Base-by-base conservation (phyloP, 2,113 vertebrate genomes). In the Lepus timidus region DNA sequence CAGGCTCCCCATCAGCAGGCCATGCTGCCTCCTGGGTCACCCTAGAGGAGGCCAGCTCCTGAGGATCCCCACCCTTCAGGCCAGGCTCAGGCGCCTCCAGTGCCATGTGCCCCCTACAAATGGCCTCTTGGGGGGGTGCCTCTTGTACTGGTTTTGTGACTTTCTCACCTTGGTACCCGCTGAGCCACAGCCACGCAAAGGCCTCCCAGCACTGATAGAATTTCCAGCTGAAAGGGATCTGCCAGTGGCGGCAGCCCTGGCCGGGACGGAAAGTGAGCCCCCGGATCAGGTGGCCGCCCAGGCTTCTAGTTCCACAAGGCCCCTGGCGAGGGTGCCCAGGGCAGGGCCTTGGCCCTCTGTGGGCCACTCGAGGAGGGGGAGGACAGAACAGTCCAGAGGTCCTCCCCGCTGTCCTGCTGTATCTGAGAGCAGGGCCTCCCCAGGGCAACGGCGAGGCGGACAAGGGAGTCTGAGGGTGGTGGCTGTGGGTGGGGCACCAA, bases 201-300 rank as follows among this genome's bases (percentile, higher is more conserved):
- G 93, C 85, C 83, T 94, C 90, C 73, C 51, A 83, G 49, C 94
- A 95, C 92, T 88, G 96, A 95, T 96, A 95, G 91, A 95, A 94
- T 97, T 96, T 96, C 97, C 31, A 93, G 61, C 65, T 97, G 96
- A 96, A 97, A 97, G 85, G 49, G 96, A 97, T 96, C 94, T 95
- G 58, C 67, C 73, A n/a, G 27, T 64, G 51, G 81, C 91, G 87
- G 75, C 55, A 85, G 62, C 87, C 87, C 83, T 82, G 65, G 79
- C 51, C 29, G 80, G 92, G 65, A 44, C 82, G 95, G 92, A 97
- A 97, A 90, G 94, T 96, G 96, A 97, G 94, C 95, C 65, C 75
- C 49, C 76, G 55, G 96, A 96, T 97, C 96, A 95, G 75, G 93
- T 97, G 94, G 95, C 96, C 0, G 73, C 55, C 88, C 33, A 16